These are phyloP conservation scores for Sesamia inferens DNA, from an alignment of 2,888 invertebrate genomes.

Conservation along the genomic window DNA sequence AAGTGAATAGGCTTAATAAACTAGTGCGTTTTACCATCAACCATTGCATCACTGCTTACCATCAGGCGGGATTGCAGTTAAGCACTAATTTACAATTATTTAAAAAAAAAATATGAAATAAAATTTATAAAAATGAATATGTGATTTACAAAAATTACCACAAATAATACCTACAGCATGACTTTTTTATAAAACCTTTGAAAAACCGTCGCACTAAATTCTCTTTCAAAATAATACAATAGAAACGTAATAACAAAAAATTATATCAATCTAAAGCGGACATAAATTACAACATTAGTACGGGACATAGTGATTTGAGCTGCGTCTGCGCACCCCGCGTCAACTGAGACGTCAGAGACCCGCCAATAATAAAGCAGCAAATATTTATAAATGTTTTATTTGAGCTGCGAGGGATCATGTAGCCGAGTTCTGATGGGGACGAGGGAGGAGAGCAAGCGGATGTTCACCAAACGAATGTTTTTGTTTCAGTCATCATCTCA, in stretches of 20 bases:
- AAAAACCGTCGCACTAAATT: conserved; percentile 16
- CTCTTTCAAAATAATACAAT: conserved; percentile 40
- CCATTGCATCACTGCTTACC: too few species aligned
- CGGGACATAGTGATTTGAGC: conserved; percentile 49
- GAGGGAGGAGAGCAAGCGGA: conserved; percentile 56
- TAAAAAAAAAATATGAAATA: too few species aligned
- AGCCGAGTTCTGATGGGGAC: conserved; percentile 35
- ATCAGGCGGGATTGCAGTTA: too few species aligned
- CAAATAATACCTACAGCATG: background rate
- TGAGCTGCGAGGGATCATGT: conserved; percentile 77
- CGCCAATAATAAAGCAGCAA: conserved; percentile 81
- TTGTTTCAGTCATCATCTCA: background rate
- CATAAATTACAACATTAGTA: conserved; percentile 64
- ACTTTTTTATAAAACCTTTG: background rate
- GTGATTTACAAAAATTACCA: too few species aligned
- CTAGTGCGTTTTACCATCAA: too few species aligned
- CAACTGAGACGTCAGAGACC: conserved; percentile 65
- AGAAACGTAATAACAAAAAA: conserved; percentile 60
- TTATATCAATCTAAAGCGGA: conserved; percentile 60
- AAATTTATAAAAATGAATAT: too few species aligned
- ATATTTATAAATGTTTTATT: conserved; percentile 90
- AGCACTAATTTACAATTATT: too few species aligned
- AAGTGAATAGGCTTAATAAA: too few species aligned
- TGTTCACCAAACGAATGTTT: background rate
- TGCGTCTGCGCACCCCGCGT: conserved; percentile 65